Evolutionary conservation across 1,140 invertebrate genomes (phyloP), one percentile per base, ranked within the genome.

Genomic region (Caenorhabditis briggsae): DNA sequence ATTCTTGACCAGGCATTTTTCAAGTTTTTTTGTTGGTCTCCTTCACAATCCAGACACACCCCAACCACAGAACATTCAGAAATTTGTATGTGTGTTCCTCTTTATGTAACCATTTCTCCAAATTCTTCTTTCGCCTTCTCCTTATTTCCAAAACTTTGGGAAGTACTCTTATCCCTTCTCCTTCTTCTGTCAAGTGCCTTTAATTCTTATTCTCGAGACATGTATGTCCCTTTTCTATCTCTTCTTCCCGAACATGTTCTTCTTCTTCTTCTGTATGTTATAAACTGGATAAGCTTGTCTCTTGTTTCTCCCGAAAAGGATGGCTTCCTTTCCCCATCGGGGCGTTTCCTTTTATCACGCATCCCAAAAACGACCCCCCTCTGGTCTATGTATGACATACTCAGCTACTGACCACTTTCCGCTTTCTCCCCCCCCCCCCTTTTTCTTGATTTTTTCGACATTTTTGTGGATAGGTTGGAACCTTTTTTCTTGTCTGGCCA

Each of bases 221-320:
- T 18, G 23, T 23, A 20, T n/a, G 14, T 70, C 41, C 46, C 64
- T 18, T 70, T 41, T 70, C n/a, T 9, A 2, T 20, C 70, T 78
- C 18, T 6, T 53, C 46, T 12, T 12, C 23, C 18, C 70, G 70
- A 78, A 78, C 64, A 70, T 78, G 70, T 78, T 78, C 70, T 78
- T 50, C 46, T 53, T 78, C 18, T 70, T 48, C 41, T 46, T n/a
- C 65, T 78, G 70, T 78, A 78, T 78, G 46, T 78, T 78, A 78
- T 78, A 78, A 78, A 78, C 70, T 78, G 70, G 70, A 78, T 78
- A 78, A 78, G 70, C 70, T 78, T 78, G 70, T 78, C 70, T 16
- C 46, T 74, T 65, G 23, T 65, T 20, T 23, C n/a, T 78, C 70
- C 70, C 70, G 70, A 78, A 50, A 20, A 50, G 33, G 70, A 78